These are phyloP conservation scores for Prunella himalayana DNA, from an alignment of 2,113 vertebrate species.

Conservation along the genomic window DNA sequence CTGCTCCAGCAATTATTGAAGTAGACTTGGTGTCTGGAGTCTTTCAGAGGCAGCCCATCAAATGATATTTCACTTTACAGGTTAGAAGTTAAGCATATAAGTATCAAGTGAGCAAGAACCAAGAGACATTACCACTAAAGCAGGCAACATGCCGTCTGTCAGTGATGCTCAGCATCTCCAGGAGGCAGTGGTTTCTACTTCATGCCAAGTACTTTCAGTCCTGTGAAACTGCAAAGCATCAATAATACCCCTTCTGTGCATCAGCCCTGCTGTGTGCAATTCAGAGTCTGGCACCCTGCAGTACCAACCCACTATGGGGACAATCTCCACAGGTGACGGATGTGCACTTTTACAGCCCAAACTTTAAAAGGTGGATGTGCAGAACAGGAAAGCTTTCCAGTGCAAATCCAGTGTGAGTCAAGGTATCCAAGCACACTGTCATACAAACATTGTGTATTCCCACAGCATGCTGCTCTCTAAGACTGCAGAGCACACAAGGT, in stretches of 20 bases:
- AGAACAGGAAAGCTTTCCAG: background rate
- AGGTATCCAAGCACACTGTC: background rate
- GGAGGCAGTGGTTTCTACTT: background rate
- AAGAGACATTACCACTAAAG: background rate
- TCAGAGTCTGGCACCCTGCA: background rate
- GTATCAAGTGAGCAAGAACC: background rate
- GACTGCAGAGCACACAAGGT: background rate
- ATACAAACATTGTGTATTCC: background rate
- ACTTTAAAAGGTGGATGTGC: background rate
- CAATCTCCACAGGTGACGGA: background rate
- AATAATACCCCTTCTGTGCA: background rate
- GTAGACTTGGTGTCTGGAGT: background rate
- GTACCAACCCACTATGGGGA: background rate
- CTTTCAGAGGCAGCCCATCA: background rate
- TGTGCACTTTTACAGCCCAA: background rate
- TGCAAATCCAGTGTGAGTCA: background rate
- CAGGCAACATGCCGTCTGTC: background rate
- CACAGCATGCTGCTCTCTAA: accelerated
- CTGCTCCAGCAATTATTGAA: background rate
- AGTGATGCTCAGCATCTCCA: background rate
- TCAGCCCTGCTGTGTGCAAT: background rate
- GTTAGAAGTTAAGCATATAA: background rate
- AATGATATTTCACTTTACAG: background rate
- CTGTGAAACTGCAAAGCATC: background rate
- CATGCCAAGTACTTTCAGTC: background rate